Percentiles rank a stretch among this genome's conserved stretches.
phyloP scores from a whole-genome alignment of 2,797 vertebrate genomes.

The Pangasius larnaudii region DNA sequence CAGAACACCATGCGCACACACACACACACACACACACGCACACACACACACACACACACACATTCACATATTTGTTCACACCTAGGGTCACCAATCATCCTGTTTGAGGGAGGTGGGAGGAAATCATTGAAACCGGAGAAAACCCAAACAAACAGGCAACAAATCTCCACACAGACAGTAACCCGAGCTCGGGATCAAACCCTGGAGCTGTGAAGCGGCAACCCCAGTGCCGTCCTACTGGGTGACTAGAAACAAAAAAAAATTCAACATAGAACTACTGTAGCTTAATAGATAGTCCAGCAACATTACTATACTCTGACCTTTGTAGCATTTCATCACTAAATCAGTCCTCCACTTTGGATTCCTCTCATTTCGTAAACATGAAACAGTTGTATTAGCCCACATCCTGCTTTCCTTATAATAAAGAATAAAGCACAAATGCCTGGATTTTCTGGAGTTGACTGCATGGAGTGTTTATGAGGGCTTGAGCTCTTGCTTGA shows the following conservation, averaged over 20 bases:
- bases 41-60: background rate
- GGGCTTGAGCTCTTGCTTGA: slow-evolving; percentile 12
- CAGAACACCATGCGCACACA: no score
- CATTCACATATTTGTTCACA: background rate
- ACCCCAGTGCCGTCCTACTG: background rate
- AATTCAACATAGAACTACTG: background rate
- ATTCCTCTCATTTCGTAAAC: background rate
- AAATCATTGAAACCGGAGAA: background rate
- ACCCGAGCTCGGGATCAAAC: background rate
- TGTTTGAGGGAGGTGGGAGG: background rate
- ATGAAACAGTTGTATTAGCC: background rate
- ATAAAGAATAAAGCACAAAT: background rate
- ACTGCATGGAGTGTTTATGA: background rate
- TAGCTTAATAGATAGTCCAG: background rate
- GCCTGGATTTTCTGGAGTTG: background rate
- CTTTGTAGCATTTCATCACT: background rate
- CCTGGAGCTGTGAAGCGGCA: background rate
- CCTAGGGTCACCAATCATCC: background rate
- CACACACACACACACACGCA: background rate
- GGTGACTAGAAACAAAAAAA: background rate
- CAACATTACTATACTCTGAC: background rate
- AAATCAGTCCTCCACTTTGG: background rate
- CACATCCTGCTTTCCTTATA: background rate
- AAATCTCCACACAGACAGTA: background rate
- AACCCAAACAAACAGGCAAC: no score